Evolutionary conservation across 1,140 invertebrate species (phyloP).

Genomic region (Temnothorax longispinosus): DNA sequence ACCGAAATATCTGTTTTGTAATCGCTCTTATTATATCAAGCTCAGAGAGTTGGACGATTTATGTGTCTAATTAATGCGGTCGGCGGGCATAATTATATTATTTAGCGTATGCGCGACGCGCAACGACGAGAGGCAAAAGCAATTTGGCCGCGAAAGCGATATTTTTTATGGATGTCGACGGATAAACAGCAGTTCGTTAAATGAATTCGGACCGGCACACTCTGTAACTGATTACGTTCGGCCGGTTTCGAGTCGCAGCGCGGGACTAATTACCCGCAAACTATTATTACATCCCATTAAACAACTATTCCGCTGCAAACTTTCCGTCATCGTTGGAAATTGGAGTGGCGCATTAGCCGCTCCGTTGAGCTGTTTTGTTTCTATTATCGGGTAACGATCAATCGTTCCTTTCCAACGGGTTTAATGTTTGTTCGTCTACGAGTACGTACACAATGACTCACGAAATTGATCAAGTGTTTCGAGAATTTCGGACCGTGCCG

Average conservation of each 20-base stretch:
- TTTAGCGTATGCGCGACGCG: constrained; percentile 35
- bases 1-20: constrained; percentile 15
- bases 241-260: constrained; percentile 64
- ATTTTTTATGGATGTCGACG: constrained; percentile 58
- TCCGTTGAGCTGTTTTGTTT: constrained; percentile 72
- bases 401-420: constrained; percentile 69
- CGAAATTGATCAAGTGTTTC: constrained; percentile 17
- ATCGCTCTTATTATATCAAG: constrained; percentile 13
- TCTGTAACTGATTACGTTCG: constrained; percentile 66
- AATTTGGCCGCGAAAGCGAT: constrained; percentile 48
- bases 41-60: not conserved
- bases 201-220: constrained; percentile 43
- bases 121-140: constrained; percentile 29
- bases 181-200: constrained; percentile 58
- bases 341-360: constrained; percentile 71
- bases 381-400: constrained; percentile 76
- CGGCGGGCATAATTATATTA: constrained; percentile 43
- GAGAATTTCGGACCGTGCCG: not conserved
- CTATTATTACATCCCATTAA: constrained; percentile 77
- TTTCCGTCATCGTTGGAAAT: constrained; percentile 68
- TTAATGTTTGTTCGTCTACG: constrained; percentile 44
- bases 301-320: constrained; percentile 74
- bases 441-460: not conserved
- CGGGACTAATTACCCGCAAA: constrained; percentile 78
- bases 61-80: constrained; percentile 15